Evolutionary conservation across 1,140 invertebrate species (phyloP).

Genomic region (Linepithema humile): DNA sequence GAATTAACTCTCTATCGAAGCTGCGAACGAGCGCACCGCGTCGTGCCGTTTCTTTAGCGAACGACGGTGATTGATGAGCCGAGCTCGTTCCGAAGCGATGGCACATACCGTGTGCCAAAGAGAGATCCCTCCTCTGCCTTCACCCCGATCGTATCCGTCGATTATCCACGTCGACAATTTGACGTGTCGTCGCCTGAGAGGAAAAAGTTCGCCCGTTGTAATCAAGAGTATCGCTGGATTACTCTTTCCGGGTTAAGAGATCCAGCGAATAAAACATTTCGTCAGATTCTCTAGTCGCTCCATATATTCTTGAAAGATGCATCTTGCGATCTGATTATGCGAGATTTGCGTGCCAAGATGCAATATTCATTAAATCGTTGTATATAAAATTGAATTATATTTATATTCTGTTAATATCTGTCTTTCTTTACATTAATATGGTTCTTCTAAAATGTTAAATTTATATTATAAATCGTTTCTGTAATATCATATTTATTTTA

Average conservation of each 20-base stretch:
- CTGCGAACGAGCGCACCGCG: slow-evolving; percentile 18
- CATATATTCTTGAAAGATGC: background rate
- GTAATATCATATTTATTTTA: too few relatives aligned
- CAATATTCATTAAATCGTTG: background rate
- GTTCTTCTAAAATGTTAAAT: background rate
- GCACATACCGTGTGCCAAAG: slow-evolving; percentile 37
- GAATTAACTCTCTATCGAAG: slow-evolving; percentile 59
- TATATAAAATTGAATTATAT: background rate
- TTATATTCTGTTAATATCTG: background rate
- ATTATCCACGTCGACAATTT: slow-evolving; percentile 67
- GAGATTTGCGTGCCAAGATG: background rate
- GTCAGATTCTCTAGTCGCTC: slow-evolving; percentile 6
- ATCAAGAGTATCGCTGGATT: slow-evolving; percentile 42
- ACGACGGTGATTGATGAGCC: slow-evolving; percentile 68
- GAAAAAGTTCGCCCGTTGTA: slow-evolving; percentile 61
- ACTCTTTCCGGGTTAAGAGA: slow-evolving; percentile 4
- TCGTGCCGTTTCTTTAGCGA: slow-evolving; percentile 62
- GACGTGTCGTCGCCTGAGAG: slow-evolving; percentile 60
- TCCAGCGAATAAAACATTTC: slow-evolving; percentile 45
- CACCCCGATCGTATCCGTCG: slow-evolving; percentile 60
- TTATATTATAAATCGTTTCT: background rate
- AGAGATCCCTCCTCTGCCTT: background rate
- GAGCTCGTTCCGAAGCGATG: slow-evolving; percentile 26
- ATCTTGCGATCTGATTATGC: background rate
- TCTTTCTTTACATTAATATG: background rate